phyloP scores from a whole-genome alignment of 2,888 invertebrate species.

The Cryptocephalus moraei region DNA sequence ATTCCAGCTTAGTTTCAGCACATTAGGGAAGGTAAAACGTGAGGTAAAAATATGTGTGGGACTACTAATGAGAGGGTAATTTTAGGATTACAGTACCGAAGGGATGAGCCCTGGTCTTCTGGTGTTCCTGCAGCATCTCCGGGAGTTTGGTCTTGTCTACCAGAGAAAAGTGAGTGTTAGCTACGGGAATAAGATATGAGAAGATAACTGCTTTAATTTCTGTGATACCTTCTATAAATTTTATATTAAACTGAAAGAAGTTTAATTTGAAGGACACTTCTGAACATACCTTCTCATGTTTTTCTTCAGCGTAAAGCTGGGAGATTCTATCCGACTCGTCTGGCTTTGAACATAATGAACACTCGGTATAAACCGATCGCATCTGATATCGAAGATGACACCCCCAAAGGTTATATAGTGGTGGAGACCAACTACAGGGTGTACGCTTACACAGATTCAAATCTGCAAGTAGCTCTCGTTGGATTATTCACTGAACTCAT shows the following conservation, averaged over 20 bases:
- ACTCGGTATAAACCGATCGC: constrained; percentile 36
- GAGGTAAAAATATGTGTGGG: neutral
- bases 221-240: neutral
- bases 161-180: constrained; percentile 74
- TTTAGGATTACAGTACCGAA: constrained; percentile 91
- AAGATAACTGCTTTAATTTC: neutral
- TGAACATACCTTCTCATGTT: neutral
- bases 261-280: neutral
- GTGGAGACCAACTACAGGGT: constrained; percentile 95
- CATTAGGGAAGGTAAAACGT: constrained; percentile 66
- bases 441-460: constrained; percentile 91
- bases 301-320: constrained; percentile 69
- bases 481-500: constrained; percentile 88
- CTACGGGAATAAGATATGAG: neutral
- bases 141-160: constrained; percentile 96
- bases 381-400: constrained; percentile 40
- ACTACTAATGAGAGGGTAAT: constrained; percentile 9
- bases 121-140: constrained; percentile 85
- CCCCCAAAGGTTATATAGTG: constrained; percentile 75
- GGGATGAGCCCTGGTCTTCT: constrained; percentile 81
- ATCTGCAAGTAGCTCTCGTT: constrained; percentile 84
- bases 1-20: constrained; percentile 93
- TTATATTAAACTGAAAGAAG: neutral
- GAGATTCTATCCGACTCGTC: constrained; percentile 88
- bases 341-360: constrained; percentile 73